Conservation (phyloP, 2,797 vertebrate genomes). For the Peromyscus attwateri region DNA sequence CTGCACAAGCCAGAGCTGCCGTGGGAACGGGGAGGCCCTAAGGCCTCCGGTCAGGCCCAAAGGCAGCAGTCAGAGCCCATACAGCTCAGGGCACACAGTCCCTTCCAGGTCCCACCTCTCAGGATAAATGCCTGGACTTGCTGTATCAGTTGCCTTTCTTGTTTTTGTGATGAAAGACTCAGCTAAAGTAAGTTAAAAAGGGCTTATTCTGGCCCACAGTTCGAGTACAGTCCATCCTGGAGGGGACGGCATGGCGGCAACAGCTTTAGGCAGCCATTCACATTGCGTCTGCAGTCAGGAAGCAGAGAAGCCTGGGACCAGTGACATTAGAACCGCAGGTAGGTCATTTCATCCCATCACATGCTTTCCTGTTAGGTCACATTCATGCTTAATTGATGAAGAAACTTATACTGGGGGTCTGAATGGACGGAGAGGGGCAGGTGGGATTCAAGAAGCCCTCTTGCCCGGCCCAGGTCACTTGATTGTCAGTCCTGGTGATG, state of each 20-base stretch:
- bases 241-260: rapidly evolving
- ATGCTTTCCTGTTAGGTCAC: background rate
- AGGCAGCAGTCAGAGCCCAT: background rate
- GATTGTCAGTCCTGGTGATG: too few species aligned
- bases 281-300: background rate
- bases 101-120: background rate
- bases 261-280: background rate
- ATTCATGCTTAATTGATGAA: rapidly evolving
- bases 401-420: background rate
- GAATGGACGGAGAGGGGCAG: too few species aligned
- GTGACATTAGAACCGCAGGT: background rate
- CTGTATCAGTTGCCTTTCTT: background rate
- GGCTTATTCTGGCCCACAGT: background rate
- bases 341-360: background rate
- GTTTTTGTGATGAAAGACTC: background rate
- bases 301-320: background rate
- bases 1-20: background rate
- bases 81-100: background rate
- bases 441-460: background rate
- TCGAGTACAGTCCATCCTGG: background rate
- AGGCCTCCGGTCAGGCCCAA: background rate
- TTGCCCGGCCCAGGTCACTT: too few species aligned
- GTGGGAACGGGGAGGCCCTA: background rate
- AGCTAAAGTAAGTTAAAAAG: background rate
- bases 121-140: background rate